These are phyloP conservation scores for Narcine bancroftii DNA, from an alignment of 2,113 vertebrate species.

Conservation along the genomic window DNA sequence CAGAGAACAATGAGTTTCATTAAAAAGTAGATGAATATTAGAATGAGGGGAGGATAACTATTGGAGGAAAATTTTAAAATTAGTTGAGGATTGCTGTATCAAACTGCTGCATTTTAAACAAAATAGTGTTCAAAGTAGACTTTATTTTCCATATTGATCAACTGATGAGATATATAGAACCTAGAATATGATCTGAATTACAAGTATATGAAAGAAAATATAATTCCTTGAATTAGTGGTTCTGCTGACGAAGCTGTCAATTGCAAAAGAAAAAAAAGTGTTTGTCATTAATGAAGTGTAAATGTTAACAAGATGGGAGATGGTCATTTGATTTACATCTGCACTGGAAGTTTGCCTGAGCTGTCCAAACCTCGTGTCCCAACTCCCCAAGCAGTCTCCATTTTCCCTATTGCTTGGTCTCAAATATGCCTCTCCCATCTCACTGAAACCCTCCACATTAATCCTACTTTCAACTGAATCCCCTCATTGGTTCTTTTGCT, in stretches of 20 bases:
- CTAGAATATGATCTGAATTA: too few species aligned
- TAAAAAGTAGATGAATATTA: neutral
- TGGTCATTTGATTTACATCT: neutral
- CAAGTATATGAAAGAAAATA: too few species aligned
- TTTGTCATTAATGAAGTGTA: neutral
- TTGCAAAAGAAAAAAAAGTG: neutral
- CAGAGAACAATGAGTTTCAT: neutral
- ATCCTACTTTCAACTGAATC: neutral
- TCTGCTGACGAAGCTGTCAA: neutral
- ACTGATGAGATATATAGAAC: too few species aligned
- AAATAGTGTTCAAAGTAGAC: too few species aligned
- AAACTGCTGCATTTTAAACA: neutral
- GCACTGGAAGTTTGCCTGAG: neutral
- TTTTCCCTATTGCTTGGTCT: neutral
- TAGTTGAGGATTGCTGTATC: neutral
- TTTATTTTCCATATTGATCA: too few species aligned
- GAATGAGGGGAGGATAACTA: neutral
- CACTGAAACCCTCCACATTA: neutral
- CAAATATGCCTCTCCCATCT: neutral
- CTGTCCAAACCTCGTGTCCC: neutral
- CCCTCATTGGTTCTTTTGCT: neutral
- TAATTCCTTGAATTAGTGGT: neutral
- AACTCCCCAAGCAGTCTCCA: neutral
- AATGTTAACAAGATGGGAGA: neutral
- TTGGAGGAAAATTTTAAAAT: neutral